Evolutionary conservation across 2,888 invertebrate species (phyloP).

Genomic region (Oligia latruncula): DNA sequence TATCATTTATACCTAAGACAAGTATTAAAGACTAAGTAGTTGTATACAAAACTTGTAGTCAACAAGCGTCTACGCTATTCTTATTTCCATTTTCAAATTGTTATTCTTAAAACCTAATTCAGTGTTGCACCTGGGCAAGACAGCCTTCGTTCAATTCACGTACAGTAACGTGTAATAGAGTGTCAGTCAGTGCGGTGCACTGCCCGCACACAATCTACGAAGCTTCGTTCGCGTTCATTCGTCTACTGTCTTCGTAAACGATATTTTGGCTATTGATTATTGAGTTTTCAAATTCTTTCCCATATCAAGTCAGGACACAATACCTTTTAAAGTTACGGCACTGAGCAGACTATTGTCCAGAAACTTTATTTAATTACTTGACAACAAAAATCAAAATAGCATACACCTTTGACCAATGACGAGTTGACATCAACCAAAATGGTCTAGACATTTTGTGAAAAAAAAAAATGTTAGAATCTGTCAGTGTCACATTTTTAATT

Average conservation of each 20-base stretch:
- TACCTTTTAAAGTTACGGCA: not conserved
- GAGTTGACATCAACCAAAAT: not conserved
- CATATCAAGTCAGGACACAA: not conserved
- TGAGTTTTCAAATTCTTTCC: not conserved
- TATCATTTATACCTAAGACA: not conserved
- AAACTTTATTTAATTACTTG: not conserved
- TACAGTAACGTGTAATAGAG: not conserved
- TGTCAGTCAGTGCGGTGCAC: not conserved
- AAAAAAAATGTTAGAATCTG: not conserved
- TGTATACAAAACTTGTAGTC: not conserved
- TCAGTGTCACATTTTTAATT: not conserved
- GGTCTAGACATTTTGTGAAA: not conserved
- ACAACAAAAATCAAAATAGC: not conserved
- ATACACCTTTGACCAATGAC: not conserved
- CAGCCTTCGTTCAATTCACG: not conserved
- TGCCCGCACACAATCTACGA: not conserved
- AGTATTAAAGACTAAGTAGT: not conserved
- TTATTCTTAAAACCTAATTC: slow-evolving; percentile 3
- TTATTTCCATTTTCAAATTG: not conserved
- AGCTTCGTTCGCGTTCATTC: not conserved
- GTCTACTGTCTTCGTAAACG: not conserved
- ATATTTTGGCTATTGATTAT: too few species aligned
- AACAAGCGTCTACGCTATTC: not conserved
- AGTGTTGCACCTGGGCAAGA: not conserved
- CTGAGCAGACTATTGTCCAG: not conserved